These are phyloP conservation scores for Margarornis squamiger DNA, from an alignment of 2,797 vertebrate species.

Conservation along the genomic window DNA sequence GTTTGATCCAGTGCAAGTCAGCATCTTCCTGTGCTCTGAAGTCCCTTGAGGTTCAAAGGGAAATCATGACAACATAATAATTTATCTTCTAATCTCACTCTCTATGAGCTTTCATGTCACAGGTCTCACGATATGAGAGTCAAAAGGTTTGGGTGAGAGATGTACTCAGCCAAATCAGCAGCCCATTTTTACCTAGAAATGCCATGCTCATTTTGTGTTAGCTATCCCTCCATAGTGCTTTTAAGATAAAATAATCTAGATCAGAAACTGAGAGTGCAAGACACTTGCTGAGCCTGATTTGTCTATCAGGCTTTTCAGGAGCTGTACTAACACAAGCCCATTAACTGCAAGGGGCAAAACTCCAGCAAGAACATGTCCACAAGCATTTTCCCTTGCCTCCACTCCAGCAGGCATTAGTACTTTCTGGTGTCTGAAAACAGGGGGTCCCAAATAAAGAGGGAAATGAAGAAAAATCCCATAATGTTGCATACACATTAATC, in stretches of 20 bases:
- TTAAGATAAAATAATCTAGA: constrained; percentile 7
- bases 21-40: constrained; percentile 17
- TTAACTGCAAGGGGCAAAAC: neutral
- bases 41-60: constrained; percentile 27
- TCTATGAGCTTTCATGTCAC: neutral
- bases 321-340: neutral
- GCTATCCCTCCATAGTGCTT: neutral
- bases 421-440: neutral
- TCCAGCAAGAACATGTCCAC: neutral
- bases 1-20: constrained; percentile 34
- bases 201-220: neutral
- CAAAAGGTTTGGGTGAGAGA: neutral
- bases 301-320: neutral
- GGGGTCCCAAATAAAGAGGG: neutral
- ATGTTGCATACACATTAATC: neutral
- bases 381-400: neutral
- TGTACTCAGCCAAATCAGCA: neutral
- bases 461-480: neutral
- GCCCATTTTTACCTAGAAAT: constrained; percentile 12
- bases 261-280: neutral
- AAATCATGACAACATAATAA: constrained; percentile 23
- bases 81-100: constrained; percentile 8
- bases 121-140: neutral
- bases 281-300: neutral
- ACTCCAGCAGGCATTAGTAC: neutral